phyloP scores from a whole-genome alignment of 2,113 vertebrate species.

The Macquaria ambigua region DNA sequence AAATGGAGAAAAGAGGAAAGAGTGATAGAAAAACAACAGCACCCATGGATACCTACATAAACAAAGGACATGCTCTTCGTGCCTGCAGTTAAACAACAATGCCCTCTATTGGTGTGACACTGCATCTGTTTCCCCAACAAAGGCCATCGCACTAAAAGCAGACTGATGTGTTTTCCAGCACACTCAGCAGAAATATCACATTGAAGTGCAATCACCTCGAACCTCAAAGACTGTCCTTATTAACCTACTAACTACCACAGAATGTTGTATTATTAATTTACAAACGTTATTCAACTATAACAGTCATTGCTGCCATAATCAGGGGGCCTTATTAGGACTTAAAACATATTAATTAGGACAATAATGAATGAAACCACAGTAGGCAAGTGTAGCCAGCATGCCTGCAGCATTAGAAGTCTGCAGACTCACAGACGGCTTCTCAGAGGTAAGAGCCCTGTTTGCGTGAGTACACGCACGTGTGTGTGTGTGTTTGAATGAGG shows the following conservation, averaged over 20 bases:
- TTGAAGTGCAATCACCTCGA: constrained; percentile 83
- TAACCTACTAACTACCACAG: constrained; percentile 76
- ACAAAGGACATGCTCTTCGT: constrained; percentile 63
- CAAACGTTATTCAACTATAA: constrained; percentile 77
- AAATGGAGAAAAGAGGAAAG: constrained; percentile 50
- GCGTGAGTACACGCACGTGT: constrained; percentile 14
- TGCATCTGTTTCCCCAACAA: constrained; percentile 60
- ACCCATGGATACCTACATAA: constrained; percentile 61
- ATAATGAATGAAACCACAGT: constrained; percentile 77
- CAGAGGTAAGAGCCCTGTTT: constrained; percentile 44
- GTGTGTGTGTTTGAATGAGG: constrained; percentile 36
- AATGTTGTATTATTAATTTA: constrained; percentile 79
- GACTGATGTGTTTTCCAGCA: constrained; percentile 71
- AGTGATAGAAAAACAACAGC: constrained; percentile 60
- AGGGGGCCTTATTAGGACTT: constrained; percentile 72
- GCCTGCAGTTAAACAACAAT: constrained; percentile 82
- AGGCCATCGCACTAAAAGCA: constrained; percentile 59
- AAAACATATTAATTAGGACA: constrained; percentile 78
- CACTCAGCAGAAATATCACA: constrained; percentile 84
- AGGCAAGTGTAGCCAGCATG: constrained; percentile 60
- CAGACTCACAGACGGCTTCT: constrained; percentile 53
- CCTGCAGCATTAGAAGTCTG: constrained; percentile 59
- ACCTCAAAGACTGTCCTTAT: constrained; percentile 81
- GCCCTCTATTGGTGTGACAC: constrained; percentile 80
- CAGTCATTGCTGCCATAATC: constrained; percentile 71